These are phyloP conservation scores for human (Homo sapiens) DNA, from an alignment of 2,113 vertebrate genomes.

Conservation along the genomic window DNA sequence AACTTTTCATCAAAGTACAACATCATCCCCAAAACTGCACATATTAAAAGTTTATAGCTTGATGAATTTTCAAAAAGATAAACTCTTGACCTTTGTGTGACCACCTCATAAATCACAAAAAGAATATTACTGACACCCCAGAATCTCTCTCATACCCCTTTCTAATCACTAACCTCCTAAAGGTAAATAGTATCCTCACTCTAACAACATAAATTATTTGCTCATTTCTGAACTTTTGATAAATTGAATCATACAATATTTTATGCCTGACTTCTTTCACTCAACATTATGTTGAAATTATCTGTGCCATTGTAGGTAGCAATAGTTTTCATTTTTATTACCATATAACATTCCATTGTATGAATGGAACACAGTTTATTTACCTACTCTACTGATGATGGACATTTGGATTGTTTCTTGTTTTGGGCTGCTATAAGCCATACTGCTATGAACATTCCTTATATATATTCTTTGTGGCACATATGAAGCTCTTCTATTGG, in stretches of 20 bases:
- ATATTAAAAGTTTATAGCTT: neutral
- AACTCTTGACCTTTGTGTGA: neutral
- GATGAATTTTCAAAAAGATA: neutral
- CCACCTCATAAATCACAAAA: neutral
- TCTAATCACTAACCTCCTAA: neutral
- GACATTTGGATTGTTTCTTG: neutral
- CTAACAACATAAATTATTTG: neutral
- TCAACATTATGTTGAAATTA: neutral
- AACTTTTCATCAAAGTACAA: constrained; percentile 17
- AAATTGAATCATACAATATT: neutral
- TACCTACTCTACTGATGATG: neutral
- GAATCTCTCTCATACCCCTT: neutral
- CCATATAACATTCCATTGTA: neutral
- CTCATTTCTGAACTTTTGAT: neutral
- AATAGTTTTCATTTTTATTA: neutral
- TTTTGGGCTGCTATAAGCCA: neutral
- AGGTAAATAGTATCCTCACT: neutral
- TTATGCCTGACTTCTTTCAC: neutral
- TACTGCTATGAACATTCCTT: neutral
- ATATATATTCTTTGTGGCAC: neutral
- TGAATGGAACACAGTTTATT: neutral
- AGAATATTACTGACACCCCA: neutral
- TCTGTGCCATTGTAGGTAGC: neutral
- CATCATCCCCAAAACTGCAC: neutral
- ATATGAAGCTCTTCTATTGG: neutral